Base-by-base conservation (phyloP, 2,888 invertebrate species). In the Heliothis peltigera region DNA sequence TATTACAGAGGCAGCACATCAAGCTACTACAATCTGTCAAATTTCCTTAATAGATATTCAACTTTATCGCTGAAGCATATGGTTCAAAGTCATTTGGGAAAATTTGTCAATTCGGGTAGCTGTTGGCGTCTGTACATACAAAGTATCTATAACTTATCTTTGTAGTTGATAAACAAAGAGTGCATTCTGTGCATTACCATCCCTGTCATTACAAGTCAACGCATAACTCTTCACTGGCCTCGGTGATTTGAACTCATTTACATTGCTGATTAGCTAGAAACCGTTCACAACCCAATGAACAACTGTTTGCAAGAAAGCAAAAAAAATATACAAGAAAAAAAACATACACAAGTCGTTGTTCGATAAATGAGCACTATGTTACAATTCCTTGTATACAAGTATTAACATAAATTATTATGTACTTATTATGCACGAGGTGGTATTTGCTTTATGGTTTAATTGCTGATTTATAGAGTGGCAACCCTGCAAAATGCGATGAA, bases 221-320 rank as follows among this genome's bases (percentile, higher is more conserved):
- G 76, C 59, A 69, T 57, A 63, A 59, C 77, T 77, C 77, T 82
- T 86, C 84, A 82, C 28, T 77, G 78, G 80, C 70, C 64, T 70
- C 49, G 79, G 52, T 56, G 52, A 64, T 72, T 81, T 74, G 62
- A 76, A 71, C 61, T 64, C 56, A 87, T 89, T 89, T 84, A 79
- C 79, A 86, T 84, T 85, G 68, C 56, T 81, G 82, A 89, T 88
- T 81, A 81, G 81, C 73, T 86, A 89, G 86, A 89, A 88, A 87
- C 79, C 78, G 71, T 75, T 76, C 72, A 79, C 75, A 63, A 79
- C 68, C 62, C 70, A 80, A 65, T 77, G 84, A 70, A 61, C 75
- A 75, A 60, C 12, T 39, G 49, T 42, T 52, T 19, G 61, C 69
- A 72, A 74, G 70, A 67, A 73, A 46, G 57, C 76, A 64, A 69